phyloP scores from a whole-genome alignment of 2,113 vertebrate genomes.

The Malurus cyaneus region DNA sequence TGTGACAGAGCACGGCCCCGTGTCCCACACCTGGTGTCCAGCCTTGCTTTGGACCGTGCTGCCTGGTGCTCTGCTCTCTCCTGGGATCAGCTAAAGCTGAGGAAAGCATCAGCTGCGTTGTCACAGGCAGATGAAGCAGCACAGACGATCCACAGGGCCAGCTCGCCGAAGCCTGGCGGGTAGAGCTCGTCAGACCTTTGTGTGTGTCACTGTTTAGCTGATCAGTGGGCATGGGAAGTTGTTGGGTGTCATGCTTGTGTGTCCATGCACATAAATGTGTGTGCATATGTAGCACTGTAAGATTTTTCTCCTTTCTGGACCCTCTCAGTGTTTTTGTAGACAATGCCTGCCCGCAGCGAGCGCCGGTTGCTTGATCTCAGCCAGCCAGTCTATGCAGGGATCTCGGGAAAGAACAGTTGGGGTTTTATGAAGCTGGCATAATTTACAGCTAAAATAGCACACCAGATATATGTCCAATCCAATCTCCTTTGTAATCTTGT shows the following conservation, averaged over 20 bases:
- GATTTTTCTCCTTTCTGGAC: neutral
- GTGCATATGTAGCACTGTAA: neutral
- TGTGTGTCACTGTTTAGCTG: neutral
- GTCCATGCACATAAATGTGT: neutral
- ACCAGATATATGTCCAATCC: slow-evolving; percentile 37
- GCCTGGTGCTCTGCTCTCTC: neutral
- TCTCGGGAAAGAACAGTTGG: slow-evolving; percentile 33
- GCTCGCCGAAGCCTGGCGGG: fast-evolving
- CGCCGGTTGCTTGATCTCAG: neutral
- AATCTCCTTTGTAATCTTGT: slow-evolving; percentile 53
- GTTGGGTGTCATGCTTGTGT: neutral
- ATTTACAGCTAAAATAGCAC: slow-evolving; percentile 60
- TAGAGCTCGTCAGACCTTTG: neutral
- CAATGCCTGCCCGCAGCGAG: neutral
- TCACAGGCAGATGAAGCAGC: neutral
- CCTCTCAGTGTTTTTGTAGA: neutral
- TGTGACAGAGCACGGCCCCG: fast-evolving
- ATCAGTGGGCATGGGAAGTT: neutral
- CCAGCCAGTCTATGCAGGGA: slow-evolving; percentile 37
- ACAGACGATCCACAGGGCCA: fast-evolving
- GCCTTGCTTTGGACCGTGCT: fast-evolving
- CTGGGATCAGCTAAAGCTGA: neutral
- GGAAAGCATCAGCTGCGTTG: fast-evolving
- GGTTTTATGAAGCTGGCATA: slow-evolving; percentile 61
- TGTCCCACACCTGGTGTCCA: fast-evolving